Evolutionary conservation across 2,113 vertebrate species (phyloP), one percentile per base, ranked within the genome.

Genomic region (Urocolius indicus): DNA sequence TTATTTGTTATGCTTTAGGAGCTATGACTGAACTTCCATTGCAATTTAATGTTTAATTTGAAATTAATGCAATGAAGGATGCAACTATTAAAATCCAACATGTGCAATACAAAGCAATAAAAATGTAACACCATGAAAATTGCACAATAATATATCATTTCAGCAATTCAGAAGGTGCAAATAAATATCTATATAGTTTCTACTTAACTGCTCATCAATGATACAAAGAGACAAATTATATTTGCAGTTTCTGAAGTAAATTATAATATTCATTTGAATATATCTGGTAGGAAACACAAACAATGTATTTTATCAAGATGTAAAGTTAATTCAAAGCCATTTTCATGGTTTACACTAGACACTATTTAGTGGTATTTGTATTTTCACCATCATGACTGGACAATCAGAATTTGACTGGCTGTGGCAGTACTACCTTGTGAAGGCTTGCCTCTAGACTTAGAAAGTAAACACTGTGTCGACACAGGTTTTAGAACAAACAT

Each of bases 61-160:
- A 96, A 97, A 96, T 94, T 95, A 98, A 97, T 93, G 90, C 75
- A 95, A 97, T 96, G 89, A 94, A 92, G 81, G 84, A 96, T 96
- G 84, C 91, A 96, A 94, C 61, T 78, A 94, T 94, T 96, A 97
- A 97, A 96, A 91, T 30, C 49, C 89, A 96, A 97, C 90, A 84
- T 67, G 82, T 84, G 81, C 69, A 94, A 81, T 87, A 94, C 71
- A 93, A 94, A 87, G 87, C 83, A 95, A 96, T 97, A 95, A 96
- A 97, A 95, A 96, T 67, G 66, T 95, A 97, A 93, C 54, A 24
- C 36, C 61, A 62, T 69, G 74, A 89, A 97, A 93, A 88, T 62
- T 79, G 88, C 61, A 78, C 49, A 54, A 78, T 55, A 96, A 95
- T 95, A 94, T 97, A 97, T 95, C 68, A 89, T 94, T 94, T 55